Conservation (phyloP, 2,797 vertebrate species). For the Ceryle rudis region DNA sequence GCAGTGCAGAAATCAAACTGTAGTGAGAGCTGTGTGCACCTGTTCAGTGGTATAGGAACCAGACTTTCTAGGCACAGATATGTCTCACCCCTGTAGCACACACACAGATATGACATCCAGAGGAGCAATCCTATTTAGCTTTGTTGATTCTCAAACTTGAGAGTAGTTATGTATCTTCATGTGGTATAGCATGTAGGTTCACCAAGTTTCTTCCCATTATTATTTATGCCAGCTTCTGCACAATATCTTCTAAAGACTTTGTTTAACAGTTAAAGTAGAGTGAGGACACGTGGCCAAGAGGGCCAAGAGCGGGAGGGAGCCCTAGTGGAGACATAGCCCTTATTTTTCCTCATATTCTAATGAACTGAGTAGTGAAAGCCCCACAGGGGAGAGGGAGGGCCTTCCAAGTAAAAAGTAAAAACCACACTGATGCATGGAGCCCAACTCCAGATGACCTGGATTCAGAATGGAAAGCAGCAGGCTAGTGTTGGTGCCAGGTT, state of each 20-base stretch:
- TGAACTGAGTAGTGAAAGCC: not conserved
- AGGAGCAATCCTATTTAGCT: not conserved
- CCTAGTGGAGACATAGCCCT: fast-evolving
- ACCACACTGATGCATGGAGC: not conserved
- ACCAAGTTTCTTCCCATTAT: not conserved
- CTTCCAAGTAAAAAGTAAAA: not conserved
- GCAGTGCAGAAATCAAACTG: not conserved
- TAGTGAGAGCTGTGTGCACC: not conserved
- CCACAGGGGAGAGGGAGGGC: fast-evolving
- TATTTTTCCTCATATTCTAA: not conserved
- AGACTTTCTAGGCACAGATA: not conserved
- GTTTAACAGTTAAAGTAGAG: not conserved
- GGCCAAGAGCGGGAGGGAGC: too few species aligned
- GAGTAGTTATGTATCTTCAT: not conserved
- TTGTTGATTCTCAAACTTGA: not conserved
- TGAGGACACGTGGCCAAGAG: fast-evolving
- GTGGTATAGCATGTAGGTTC: not conserved
- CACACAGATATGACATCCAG: not conserved
- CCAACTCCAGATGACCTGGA: not conserved
- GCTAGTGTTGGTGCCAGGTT: not conserved
- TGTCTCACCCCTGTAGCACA: not conserved
- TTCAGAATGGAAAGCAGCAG: not conserved
- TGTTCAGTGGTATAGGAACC: not conserved
- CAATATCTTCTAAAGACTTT: not conserved
- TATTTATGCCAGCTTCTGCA: not conserved